Base-by-base conservation (phyloP, 2,797 vertebrate genomes). In the Neosilurus hyrtlii region DNA sequence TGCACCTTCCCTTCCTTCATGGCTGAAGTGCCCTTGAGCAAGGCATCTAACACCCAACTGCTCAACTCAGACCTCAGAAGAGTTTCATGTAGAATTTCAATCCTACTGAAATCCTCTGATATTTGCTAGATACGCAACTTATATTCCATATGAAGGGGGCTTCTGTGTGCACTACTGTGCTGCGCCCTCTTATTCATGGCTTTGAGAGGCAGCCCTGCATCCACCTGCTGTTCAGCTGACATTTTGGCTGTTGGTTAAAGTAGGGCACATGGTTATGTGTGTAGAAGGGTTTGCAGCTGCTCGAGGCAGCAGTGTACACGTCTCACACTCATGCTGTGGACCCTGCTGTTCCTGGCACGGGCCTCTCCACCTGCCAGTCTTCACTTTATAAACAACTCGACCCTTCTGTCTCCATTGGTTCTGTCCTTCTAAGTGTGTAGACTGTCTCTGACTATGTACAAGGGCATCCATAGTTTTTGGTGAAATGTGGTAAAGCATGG, bases 191-290 rank as follows among this genome's bases (percentile, higher is more conserved):
- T 30, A 26, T 54, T 73, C 71, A 73, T 51, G 71, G 86, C 88
- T 77, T 91, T 87, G 87, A 84, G 87, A 89, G 75, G 84, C 89
- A 86, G 90, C 92, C 91, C 90, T 91, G 89, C 88, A 78, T 93
- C 90, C 92, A 92, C 89, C 90, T 91, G 89, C 89, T 87, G 80
- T 85, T 86, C 87, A 92, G 89, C 87, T 89, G 90, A 89, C 91
- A 88, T 90, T 90, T 90, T 89, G 91, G 88, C 91, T 92, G 83
- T 82, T 52, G 78, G 87, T 91, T 90, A 87, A 85, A 86, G 86
- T 52, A 84, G 67, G 83, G 87, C 30, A 67, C 24, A 72, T 79
- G 88, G 79, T 68, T 80, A 83, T 80, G 0, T 68, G 79, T 83
- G 72, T 86, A 71, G 87, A 87, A 85, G 89, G 86, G 89, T 85